Evolutionary conservation across 2,113 vertebrate genomes (phyloP), one percentile per base, ranked within the genome.

Genomic region (Prunella fulvescens): DNA sequence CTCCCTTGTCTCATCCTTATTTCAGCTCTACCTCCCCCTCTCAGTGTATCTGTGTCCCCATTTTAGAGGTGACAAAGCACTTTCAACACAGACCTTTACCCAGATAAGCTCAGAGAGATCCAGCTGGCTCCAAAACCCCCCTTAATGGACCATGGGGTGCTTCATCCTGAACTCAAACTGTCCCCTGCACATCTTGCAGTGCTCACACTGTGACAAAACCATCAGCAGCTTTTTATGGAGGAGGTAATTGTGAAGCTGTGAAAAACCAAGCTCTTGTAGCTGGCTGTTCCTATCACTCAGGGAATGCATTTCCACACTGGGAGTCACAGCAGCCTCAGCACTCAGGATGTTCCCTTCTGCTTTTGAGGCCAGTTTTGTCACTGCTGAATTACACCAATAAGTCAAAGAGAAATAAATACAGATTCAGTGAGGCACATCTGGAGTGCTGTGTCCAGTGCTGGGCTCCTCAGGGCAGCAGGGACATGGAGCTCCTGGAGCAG

Each of bases 11-110:
- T 66, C 50, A 50, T 42, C 35, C 10, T 54, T 78, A 23, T 20
- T 87, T 45, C 64, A 66, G 29, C 2, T 60, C 20, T 33, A 3
- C 5, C 23, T 64, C 44, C 11, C 6, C 76, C 44, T 72, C 62
- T 24, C 39, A 23, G 3, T 0, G 0, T 20, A 24, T 10, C 12
- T 0, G 0, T 33, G 25, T 26, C 8, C 15, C 56, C 44, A 9
- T n/a, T 74, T 70, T 47, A 26, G n/a, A 42, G 9, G 7, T 35
- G 37, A 48, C 11, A 47, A 29, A 14, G 19, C 23, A 14, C 1
- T 76, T 88, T 14, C 9, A n/a, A 26, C 0, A 0, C 5, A 44
- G 10, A 67, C 2, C 2, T 31, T 74, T 71, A 11, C 20, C 40
- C 19, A 48, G 14, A 22, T 25, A 44, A 61, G 28, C 4, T 28